A percentile compares a stretch with the other conserved stretches of the same genome.
phyloP scores from a whole-genome alignment of 2,888 invertebrate genomes.

The Xestobium rufovillosum region DNA sequence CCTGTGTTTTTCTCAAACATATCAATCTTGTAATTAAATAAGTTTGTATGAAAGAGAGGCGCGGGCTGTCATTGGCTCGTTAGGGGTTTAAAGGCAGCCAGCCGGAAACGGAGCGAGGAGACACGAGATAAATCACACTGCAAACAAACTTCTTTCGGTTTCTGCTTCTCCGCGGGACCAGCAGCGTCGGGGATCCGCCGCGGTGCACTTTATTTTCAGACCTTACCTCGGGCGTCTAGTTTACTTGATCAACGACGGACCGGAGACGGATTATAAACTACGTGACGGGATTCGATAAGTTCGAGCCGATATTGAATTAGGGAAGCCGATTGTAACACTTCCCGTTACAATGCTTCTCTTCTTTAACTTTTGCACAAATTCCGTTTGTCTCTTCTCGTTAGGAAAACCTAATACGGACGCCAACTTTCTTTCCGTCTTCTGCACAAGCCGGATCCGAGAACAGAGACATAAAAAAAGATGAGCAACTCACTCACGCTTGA shows the following conservation, averaged over 20 bases:
- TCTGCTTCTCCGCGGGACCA: too few relatives aligned
- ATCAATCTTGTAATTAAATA: conserved; percentile 2
- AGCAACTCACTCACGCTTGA: too few relatives aligned
- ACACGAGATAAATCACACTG: conserved; percentile 26
- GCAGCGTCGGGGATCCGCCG: too few relatives aligned
- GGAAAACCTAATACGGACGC: too few relatives aligned
- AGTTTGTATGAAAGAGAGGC: conserved; percentile 1
- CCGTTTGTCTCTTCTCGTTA: too few relatives aligned
- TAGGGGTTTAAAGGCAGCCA: conserved; percentile 19
- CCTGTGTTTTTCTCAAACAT: conserved; percentile 1
- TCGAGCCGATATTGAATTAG: conserved; percentile 29
- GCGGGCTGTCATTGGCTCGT: conserved; percentile 19
- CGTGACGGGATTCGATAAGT: conserved; percentile 29
- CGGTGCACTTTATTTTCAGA: too few relatives aligned
- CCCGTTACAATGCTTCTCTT: too few relatives aligned
- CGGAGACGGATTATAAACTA: conserved; percentile 26
- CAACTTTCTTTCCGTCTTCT: too few relatives aligned
- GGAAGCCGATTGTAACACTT: too few relatives aligned
- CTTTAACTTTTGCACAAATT: too few relatives aligned
- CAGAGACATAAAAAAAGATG: too few relatives aligned
- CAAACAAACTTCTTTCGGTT: conserved; percentile 24
- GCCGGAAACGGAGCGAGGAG: conserved; percentile 19
- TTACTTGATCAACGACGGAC: conserved; percentile 23
- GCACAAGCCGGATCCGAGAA: too few relatives aligned
- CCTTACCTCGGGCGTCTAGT: conserved; percentile 2